Evolutionary conservation across 1,140 invertebrate species (phyloP), one percentile per base, ranked within the genome.

Genomic region (Diorhabda sublineata): DNA sequence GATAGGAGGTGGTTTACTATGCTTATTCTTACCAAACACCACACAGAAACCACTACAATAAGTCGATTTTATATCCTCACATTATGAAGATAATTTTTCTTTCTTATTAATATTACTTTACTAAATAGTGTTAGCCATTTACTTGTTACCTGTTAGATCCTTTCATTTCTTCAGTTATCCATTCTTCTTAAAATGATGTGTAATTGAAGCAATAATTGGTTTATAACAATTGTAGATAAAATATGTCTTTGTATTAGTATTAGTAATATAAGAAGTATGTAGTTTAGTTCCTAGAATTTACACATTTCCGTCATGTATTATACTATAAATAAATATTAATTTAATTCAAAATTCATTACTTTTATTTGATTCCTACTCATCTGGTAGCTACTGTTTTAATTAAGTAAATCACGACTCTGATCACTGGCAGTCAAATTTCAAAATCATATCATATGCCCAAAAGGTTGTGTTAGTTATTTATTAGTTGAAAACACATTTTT

Each of bases 21-120:
- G 92, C 81, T 85, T 94, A 76, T 88, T 92, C 83, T 83, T 94
- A 83, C 92, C 92, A 75, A 94, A 94, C 81, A 94, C 92, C 78
- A 93, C 92, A 8, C 85, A 91, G 65, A 90, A 90, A 81, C 91
- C 92, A 75, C 85, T 94, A 79, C 88, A 90, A 81, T 93, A 88
- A 89, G 59, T 45, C 57, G 57, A 59, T 59, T 58, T 64, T 59
- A 43, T 60, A 57, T 42, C 41, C 47, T 3, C 2, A 64, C 11
- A 57, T 41, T 44, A 57, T 65, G 9, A 57, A 42, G 42, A 57
- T 42, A n/a, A 7, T 7, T 42, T 43, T 57, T 9, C 42, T 9
- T 42, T 65, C 4, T 57, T 57, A n/a, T 57, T 57, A 41, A 7
- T 65, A 57, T 43, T 57, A 57, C 4, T 41, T 65, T 56, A 57